Percentiles rank a stretch among this genome's conserved stretches.
Conservation (phyloP, 2,113 vertebrate species). For the Deroptyus accipitrinus region DNA sequence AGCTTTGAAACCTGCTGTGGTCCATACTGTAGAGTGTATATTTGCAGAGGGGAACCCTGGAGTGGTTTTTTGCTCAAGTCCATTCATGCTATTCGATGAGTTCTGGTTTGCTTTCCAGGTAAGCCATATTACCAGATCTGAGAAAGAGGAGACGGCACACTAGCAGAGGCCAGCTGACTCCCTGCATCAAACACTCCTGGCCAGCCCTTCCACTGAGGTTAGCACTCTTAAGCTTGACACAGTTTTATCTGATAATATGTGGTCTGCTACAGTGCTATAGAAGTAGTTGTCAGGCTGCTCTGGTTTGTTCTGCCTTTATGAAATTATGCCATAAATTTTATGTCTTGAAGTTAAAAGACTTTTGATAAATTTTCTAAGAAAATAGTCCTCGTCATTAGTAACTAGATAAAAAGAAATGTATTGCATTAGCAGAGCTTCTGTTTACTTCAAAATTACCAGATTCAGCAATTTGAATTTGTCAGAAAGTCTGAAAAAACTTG, state of each 20-base stretch:
- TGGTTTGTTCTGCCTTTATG: neutral
- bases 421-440: neutral
- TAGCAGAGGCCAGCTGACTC: neutral
- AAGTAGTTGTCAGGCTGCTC: neutral
- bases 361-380: neutral
- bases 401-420: neutral
- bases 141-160: neutral
- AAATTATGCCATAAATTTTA: neutral
- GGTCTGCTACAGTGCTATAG: neutral
- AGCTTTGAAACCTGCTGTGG: neutral
- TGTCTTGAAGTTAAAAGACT: neutral
- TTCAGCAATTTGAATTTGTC: neutral
- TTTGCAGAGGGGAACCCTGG: neutral
- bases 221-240: neutral
- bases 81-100: rapidly evolving
- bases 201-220: neutral
- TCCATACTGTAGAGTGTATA: neutral
- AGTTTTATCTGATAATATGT: neutral
- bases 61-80: neutral
- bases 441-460: neutral
- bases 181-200: neutral
- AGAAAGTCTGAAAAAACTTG: neutral
- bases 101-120: neutral
- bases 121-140: neutral
- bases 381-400: neutral